Evolutionary conservation across 2,888 invertebrate genomes (phyloP).

Genomic region (Dynastes hyllus): DNA sequence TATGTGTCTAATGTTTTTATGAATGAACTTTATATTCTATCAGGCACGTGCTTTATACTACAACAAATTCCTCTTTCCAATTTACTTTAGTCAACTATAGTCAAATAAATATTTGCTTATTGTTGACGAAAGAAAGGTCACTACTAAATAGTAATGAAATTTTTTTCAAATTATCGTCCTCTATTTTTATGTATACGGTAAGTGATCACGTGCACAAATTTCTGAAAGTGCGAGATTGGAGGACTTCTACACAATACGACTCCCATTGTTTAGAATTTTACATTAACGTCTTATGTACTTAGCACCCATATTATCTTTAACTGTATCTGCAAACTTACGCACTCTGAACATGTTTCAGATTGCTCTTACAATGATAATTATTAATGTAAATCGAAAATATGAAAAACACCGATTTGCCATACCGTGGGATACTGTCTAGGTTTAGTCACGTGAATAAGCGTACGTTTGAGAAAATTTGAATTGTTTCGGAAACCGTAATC

Average conservation of each 20-base stretch:
- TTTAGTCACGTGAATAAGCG: background rate
- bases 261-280: slow-evolving; percentile 9
- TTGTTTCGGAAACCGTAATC: background rate
- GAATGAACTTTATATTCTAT: too few species aligned
- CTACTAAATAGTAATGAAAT: too few species aligned
- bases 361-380: slow-evolving; percentile 29
- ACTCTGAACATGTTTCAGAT: background rate
- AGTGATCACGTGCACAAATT: slow-evolving; percentile 21
- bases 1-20: too few species aligned
- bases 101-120: too few species aligned
- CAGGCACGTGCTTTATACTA: too few species aligned
- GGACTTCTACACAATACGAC: background rate
- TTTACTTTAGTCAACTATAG: too few species aligned
- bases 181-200: too few species aligned
- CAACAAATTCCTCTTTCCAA: too few species aligned
- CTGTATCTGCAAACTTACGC: slow-evolving; percentile 18
- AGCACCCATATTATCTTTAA: slow-evolving; percentile 20
- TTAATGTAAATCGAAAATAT: slow-evolving; percentile 24
- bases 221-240: slow-evolving; percentile 11
- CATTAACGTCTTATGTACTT: slow-evolving; percentile 15
- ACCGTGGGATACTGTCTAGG: background rate
- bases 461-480: background rate
- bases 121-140: too few species aligned
- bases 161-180: too few species aligned
- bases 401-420: background rate